Percentiles rank a stretch among this genome's conserved stretches.
These are phyloP conservation scores for Varanus komodoensis DNA, from an alignment of 2,113 vertebrate species.

Conservation along the genomic window DNA sequence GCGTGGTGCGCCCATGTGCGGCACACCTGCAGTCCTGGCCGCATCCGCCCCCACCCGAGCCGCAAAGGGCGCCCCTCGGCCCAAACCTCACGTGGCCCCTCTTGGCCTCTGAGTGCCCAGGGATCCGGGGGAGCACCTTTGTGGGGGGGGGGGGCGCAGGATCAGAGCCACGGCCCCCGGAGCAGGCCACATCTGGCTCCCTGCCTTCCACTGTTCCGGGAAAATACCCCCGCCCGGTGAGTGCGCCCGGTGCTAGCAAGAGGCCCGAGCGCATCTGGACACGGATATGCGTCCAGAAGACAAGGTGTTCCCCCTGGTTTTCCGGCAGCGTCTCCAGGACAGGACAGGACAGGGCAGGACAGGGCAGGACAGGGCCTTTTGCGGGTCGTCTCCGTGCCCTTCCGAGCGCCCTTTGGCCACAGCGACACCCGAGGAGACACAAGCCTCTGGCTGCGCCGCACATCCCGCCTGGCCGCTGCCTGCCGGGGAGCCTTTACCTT, in stretches of 20 bases:
- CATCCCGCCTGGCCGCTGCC: no score
- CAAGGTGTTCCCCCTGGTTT: background rate
- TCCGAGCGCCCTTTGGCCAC: no score
- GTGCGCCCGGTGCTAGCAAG: background rate
- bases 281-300: background rate
- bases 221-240: background rate
- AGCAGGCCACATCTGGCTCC: background rate
- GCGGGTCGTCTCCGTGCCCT: no score
- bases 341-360: no score
- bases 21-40: background rate
- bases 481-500: no score
- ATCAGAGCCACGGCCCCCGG: background rate
- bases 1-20: background rate
- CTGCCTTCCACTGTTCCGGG: background rate
- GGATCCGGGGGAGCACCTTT: background rate
- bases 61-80: no score
- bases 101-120: background rate
- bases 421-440: no score
- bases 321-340: no score
- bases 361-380: no score
- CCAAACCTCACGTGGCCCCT: background rate
- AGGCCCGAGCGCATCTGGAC: no score
- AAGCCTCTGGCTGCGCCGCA: no score
- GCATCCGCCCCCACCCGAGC: background rate
- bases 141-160: background rate